Conservation (phyloP, 2,888 invertebrate species). For the Boloria euphrosyne region DNA sequence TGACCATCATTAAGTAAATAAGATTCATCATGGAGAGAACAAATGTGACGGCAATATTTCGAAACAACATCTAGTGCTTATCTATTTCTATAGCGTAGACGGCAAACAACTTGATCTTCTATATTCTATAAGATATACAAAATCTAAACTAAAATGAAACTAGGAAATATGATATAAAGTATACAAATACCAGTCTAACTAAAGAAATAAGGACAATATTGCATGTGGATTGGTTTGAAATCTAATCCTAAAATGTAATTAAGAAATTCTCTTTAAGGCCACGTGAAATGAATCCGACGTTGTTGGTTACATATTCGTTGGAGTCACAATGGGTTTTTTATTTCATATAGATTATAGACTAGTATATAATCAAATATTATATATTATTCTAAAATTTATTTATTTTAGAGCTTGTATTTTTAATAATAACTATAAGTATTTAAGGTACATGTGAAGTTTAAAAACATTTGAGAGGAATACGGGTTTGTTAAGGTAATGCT, state of each 20-base stretch:
- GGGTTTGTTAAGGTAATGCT: no score
- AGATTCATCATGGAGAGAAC: conserved; percentile 17
- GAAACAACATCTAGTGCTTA: conserved; percentile 6
- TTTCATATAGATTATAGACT: not conserved
- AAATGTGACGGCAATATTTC: conserved; percentile 5
- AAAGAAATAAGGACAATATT: conserved; percentile 37
- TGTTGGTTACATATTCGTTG: conserved; percentile 19
- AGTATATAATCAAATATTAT: not conserved
- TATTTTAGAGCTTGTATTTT: no score
- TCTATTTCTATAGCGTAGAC: not conserved
- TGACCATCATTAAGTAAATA: conserved; percentile 10
- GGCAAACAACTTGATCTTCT: conserved; percentile 11
- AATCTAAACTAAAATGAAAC: conserved; percentile 44
- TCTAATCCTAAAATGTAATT: conserved; percentile 36
- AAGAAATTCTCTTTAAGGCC: conserved; percentile 38
- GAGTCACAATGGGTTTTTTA: conserved; percentile 10
- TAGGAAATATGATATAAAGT: conserved; percentile 40
- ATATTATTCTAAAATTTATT: no score
- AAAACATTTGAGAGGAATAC: no score
- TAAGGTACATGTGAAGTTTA: no score
- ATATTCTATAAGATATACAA: conserved; percentile 39
- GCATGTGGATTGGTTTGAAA: conserved; percentile 37
- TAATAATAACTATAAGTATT: no score
- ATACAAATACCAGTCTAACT: conserved; percentile 20
- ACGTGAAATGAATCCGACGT: conserved; percentile 31